A percentile compares a stretch with the other conserved stretches of the same genome.
These are phyloP conservation scores for Macrochelys suwanniensis DNA, from an alignment of 2,797 vertebrate genomes.

Conservation along the genomic window DNA sequence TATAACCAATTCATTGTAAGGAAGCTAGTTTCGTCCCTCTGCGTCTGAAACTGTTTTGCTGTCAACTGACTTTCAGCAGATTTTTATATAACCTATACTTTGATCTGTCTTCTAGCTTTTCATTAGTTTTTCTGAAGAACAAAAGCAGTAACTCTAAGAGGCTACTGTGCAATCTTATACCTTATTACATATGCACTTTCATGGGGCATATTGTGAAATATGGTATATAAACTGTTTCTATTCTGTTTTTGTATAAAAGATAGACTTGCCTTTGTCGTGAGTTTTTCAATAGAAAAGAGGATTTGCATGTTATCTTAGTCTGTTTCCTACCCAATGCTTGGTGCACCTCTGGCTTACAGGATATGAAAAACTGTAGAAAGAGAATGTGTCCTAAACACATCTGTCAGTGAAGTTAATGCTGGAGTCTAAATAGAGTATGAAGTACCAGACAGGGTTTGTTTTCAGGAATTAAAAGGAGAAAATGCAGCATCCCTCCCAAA, in stretches of 20 bases:
- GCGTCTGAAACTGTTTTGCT: background rate
- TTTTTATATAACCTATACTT: background rate
- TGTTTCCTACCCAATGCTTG: background rate
- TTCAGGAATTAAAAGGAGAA: background rate
- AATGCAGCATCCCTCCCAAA: background rate
- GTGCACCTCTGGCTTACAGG: background rate
- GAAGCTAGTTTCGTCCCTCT: background rate
- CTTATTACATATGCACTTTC: background rate
- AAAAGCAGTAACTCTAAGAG: background rate
- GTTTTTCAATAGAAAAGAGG: background rate
- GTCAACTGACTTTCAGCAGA: background rate
- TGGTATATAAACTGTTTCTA: background rate
- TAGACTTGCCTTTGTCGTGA: background rate
- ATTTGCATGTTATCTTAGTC: background rate
- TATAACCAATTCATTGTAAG: background rate
- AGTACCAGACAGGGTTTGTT: background rate
- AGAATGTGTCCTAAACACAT: background rate
- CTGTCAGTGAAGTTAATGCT: conserved; percentile 2
- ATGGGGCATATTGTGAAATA: background rate
- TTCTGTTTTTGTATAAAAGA: background rate
- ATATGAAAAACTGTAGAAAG: background rate
- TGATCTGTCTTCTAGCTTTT: background rate
- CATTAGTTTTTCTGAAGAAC: background rate
- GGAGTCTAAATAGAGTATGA: conserved; percentile 5
- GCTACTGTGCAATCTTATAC: background rate